Conservation (phyloP, 2,888 invertebrate genomes). For the Plagodis pulveraria region DNA sequence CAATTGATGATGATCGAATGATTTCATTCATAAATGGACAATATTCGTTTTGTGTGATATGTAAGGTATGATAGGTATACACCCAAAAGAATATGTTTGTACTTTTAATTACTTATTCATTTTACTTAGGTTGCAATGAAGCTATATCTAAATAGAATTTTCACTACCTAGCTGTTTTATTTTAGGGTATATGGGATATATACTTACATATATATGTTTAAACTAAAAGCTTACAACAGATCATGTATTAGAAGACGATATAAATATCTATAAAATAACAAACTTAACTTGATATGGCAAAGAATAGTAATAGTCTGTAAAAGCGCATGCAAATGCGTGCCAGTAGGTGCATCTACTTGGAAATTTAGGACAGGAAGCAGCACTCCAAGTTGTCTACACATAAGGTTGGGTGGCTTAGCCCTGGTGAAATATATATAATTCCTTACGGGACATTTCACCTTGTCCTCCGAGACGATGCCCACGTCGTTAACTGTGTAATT, state of each 20-base stretch:
- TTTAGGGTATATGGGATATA: too few relatives aligned
- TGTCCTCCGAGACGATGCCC: slow-evolving; percentile 79
- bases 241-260: not conserved
- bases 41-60: too few relatives aligned
- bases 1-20: too few relatives aligned
- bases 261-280: not conserved
- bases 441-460: slow-evolving; percentile 71
- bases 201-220: too few relatives aligned
- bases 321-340: slow-evolving; percentile 73
- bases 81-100: too few relatives aligned
- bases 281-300: not conserved
- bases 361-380: slow-evolving; percentile 68
- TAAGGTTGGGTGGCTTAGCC: slow-evolving; percentile 55
- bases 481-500: slow-evolving; percentile 78
- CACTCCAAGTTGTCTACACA: slow-evolving; percentile 51
- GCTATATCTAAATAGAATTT: too few relatives aligned
- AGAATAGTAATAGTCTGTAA: slow-evolving; percentile 28
- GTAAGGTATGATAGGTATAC: too few relatives aligned
- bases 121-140: too few relatives aligned
- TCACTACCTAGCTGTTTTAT: too few relatives aligned
- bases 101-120: too few relatives aligned
- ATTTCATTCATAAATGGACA: too few relatives aligned
- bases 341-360: slow-evolving; percentile 47
- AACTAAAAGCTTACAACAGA: too few relatives aligned
- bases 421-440: slow-evolving; percentile 51